These are phyloP conservation scores for Cephus rjabovi DNA, from an alignment of 2,888 invertebrate species.

Conservation along the genomic window DNA sequence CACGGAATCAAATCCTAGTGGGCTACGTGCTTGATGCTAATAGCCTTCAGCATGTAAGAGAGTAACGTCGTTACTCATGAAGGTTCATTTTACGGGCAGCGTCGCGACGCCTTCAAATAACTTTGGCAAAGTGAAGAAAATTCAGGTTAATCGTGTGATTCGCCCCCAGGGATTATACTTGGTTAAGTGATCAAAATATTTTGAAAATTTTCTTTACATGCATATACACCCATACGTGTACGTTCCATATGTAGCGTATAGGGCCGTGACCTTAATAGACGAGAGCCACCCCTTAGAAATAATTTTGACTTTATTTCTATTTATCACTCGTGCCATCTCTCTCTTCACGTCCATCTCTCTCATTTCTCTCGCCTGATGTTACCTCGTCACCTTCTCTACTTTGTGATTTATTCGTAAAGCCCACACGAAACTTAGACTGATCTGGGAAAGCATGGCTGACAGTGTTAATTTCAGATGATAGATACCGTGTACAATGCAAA, in stretches of 20 bases:
- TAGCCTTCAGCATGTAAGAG: conserved; percentile 25
- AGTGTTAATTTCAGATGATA: conserved; percentile 64
- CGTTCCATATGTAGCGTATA: neutral
- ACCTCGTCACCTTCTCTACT: neutral
- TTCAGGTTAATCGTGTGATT: too few relatives aligned
- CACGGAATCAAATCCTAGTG: conserved; percentile 51
- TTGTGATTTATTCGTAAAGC: conserved; percentile 5
- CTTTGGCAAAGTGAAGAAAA: neutral
- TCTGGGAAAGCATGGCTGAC: conserved; percentile 49
- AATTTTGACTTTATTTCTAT: neutral
- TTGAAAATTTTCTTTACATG: neutral
- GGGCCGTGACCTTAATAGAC: neutral
- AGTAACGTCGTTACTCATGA: neutral
- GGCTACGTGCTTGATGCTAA: conserved; percentile 51
- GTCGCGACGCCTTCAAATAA: neutral
- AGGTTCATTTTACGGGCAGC: neutral
- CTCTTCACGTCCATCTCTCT: neutral
- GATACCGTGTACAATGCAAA: conserved; percentile 56
- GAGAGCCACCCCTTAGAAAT: neutral
- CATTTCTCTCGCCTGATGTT: neutral
- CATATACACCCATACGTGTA: neutral
- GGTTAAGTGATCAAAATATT: too few relatives aligned
- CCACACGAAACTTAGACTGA: conserved; percentile 2
- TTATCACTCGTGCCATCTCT: neutral
- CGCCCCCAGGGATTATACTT: too few relatives aligned